Base-by-base conservation (phyloP, 2,113 vertebrate species). In the Paratilapia polleni region DNA sequence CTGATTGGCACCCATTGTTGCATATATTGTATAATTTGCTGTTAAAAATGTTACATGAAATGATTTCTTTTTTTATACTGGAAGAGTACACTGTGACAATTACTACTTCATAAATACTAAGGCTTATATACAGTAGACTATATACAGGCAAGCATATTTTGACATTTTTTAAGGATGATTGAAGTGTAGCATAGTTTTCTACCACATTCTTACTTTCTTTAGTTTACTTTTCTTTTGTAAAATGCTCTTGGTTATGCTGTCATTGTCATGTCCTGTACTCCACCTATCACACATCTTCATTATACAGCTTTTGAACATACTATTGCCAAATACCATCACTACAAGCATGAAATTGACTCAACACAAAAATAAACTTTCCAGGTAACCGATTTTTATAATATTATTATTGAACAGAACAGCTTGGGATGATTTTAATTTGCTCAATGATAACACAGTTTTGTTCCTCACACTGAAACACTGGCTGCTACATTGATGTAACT, bases 381-480 rank as follows among this genome's bases (percentile, higher is more conserved):
- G 28, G 24, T 73, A 52, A 84, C 8, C 15, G 15, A 26, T 57
- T 62, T 83, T 79, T 60, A 31, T 57, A 12, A 75, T 80, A 81
- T 79, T 62, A 24, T 22, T 49, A 17, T 83, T 34, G 66, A 81
- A 66, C 26, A 26, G 5, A 89, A 59, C 11, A 57, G 41, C 52
- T 84, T 26, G 56, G 66, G 49, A 64, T 62, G 13, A 36, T 41
- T 86, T 86, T 81, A 59, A 88, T 80, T 77, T 64, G 76, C 19
- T 57, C 43, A 24, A 58, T 31, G 60, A 87, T 85, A 56, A 82
- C 22, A 76, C 49, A 4, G 49, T 77, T 89, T 77, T 83, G 38
- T 73, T 82, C 41, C n/a, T 68, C 9, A 20, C 34, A 47, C 36
- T 64, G 47, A 74, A 77, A 86, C 68, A 31, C 17, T 28, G 66